phyloP scores from a whole-genome alignment of 1,140 invertebrate genomes.

The Hylaeus volcanicus region DNA sequence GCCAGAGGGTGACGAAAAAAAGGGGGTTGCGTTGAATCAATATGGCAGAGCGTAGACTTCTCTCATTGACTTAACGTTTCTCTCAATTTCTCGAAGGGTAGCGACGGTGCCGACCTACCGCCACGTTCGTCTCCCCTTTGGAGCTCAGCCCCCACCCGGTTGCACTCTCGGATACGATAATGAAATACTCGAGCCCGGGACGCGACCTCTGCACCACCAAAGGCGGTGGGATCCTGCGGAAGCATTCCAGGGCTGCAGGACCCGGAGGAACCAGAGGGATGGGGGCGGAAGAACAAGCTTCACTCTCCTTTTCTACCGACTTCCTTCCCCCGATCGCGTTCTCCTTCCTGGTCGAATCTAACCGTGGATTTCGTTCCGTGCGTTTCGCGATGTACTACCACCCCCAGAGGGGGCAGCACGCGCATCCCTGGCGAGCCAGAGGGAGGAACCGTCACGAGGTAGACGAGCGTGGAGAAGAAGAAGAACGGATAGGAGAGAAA shows the following conservation, averaged over 20 bases:
- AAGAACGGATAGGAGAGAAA: not conserved
- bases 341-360: conserved; percentile 24
- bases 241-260: conserved; percentile 28
- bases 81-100: conserved; percentile 62
- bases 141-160: not conserved
- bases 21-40: conserved; percentile 62
- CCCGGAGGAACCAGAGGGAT: not conserved
- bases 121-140: not conserved
- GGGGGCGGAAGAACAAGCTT: conserved; percentile 5
- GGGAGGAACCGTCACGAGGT: not conserved
- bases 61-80: conserved; percentile 72
- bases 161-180: conserved; percentile 57
- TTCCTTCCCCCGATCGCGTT: not conserved
- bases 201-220: conserved; percentile 38
- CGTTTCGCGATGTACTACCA: conserved; percentile 48
- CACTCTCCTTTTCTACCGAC: not conserved
- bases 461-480: too few species aligned
- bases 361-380: conserved; percentile 45
- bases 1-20: not conserved
- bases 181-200: conserved; percentile 62
- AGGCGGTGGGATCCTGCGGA: conserved; percentile 28
- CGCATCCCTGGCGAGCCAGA: not conserved
- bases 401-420: conserved; percentile 24
- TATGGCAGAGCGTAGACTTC: conserved; percentile 64
- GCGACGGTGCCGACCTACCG: conserved; percentile 18